Percentiles rank a stretch among this genome's conserved stretches.
Evolutionary conservation across 2,888 invertebrate species (phyloP).

Genomic region (Acanthosepion esculentum): DNA sequence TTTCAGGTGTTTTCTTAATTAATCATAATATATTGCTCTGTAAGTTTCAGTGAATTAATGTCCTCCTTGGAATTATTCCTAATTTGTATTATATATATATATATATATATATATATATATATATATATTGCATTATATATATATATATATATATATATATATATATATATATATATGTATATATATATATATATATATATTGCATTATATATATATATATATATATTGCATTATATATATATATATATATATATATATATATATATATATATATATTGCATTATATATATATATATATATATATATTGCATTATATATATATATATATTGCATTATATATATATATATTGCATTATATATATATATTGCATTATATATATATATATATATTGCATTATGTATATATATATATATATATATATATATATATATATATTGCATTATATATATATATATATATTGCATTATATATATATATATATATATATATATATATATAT

Average conservation of each 20-base stretch:
- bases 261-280: constrained; percentile 41
- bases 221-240: not conserved
- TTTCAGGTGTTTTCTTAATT: too few species aligned
- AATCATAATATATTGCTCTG: too few species aligned
- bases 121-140: not conserved
- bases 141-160: constrained; percentile 3
- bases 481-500: constrained; percentile 36
- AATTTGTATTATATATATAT: not conserved
- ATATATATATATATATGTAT: constrained; percentile 4
- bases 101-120: not conserved
- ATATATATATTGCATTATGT: too few species aligned
- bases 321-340: constrained; percentile 41
- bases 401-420: constrained; percentile 36
- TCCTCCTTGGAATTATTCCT: too few species aligned
- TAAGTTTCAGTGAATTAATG: too few species aligned
- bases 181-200: not conserved
- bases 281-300: constrained; percentile 35
- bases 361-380: too few species aligned
- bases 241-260: constrained; percentile 37
- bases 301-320: not conserved
- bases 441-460: constrained; percentile 39
- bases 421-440: not conserved
- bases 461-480: too few species aligned
- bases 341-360: too few species aligned
- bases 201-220: constrained; percentile 24